These are phyloP conservation scores for Augiades crinisus DNA, from an alignment of 2,888 invertebrate genomes.

Conservation along the genomic window DNA sequence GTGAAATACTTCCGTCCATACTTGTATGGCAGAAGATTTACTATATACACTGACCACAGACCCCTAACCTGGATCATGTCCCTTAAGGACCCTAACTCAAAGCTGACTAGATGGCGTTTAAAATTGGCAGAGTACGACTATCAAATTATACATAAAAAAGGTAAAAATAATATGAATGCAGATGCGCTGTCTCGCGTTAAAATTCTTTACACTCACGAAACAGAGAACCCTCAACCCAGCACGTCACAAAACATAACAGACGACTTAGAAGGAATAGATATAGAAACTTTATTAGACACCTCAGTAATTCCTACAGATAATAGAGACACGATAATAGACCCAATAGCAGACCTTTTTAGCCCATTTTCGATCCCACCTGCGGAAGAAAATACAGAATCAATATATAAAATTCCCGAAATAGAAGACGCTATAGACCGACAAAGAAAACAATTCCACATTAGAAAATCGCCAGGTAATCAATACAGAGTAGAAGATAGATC, in stretches of 20 bases:
- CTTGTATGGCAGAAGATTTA: constrained; percentile 47
- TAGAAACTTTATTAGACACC: neutral
- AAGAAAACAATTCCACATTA: constrained; percentile 36
- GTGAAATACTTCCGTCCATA: constrained; percentile 48
- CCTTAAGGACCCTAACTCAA: constrained; percentile 49
- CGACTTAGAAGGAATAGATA: no score
- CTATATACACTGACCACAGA: constrained; percentile 52
- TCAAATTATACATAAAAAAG: constrained; percentile 38
- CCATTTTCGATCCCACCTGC: constrained; percentile 9
- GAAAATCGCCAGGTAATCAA: constrained; percentile 29
- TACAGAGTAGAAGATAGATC: constrained; percentile 36
- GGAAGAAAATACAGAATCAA: constrained; percentile 12
- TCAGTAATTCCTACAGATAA: neutral
- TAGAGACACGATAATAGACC: neutral
- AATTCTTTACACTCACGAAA: constrained; percentile 24
- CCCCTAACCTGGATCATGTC: constrained; percentile 48
- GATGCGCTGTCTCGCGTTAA: constrained; percentile 38
- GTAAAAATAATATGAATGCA: constrained; percentile 37
- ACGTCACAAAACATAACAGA: neutral
- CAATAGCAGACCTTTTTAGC: constrained; percentile 1
- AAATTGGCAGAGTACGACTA: constrained; percentile 40
- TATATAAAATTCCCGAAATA: constrained; percentile 22
- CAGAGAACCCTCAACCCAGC: constrained; percentile 1
- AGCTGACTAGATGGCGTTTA: constrained; percentile 47
- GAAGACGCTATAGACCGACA: constrained; percentile 38